phyloP scores from a whole-genome alignment of 2,113 vertebrate species.

The Talpa occidentalis region DNA sequence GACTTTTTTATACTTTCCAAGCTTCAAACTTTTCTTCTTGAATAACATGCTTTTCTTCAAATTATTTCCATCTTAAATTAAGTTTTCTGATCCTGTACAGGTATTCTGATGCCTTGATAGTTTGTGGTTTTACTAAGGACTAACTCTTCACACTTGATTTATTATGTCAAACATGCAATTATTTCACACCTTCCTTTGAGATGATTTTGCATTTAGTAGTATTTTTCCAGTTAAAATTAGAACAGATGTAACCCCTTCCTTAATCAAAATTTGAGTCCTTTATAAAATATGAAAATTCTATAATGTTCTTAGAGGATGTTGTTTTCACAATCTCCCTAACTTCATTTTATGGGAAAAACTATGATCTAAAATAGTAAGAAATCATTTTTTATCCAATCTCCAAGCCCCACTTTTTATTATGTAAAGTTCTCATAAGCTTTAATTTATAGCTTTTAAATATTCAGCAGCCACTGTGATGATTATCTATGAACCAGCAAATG shows the following conservation, averaged over 20 bases:
- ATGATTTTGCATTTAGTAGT: constrained; percentile 65
- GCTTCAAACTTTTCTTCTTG: neutral
- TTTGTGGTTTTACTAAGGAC: constrained; percentile 71
- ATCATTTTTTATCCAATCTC: constrained; percentile 55
- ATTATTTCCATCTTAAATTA: constrained; percentile 71
- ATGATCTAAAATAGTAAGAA: constrained; percentile 38
- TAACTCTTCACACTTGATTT: constrained; percentile 61
- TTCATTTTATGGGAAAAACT: constrained; percentile 50
- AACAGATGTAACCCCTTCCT: constrained; percentile 14
- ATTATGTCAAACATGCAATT: constrained; percentile 76
- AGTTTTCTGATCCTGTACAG: constrained; percentile 43
- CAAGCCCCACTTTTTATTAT: constrained; percentile 18
- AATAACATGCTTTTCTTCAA: constrained; percentile 30
- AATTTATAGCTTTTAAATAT: constrained; percentile 46
- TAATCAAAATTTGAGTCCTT: constrained; percentile 52
- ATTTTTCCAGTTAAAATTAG: constrained; percentile 71
- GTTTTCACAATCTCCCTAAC: constrained; percentile 42
- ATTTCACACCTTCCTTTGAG: constrained; percentile 73
- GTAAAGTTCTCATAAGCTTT: neutral
- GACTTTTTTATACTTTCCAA: neutral
- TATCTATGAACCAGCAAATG: constrained; percentile 57
- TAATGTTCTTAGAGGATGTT: constrained; percentile 28
- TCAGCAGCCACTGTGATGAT: constrained; percentile 49
- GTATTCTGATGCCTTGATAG: constrained; percentile 73
- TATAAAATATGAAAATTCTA: constrained; percentile 50